Evolutionary conservation across 2,113 vertebrate species (phyloP), one percentile per base, ranked within the genome.

Genomic region (Pseudorectes ferrugineus): DNA sequence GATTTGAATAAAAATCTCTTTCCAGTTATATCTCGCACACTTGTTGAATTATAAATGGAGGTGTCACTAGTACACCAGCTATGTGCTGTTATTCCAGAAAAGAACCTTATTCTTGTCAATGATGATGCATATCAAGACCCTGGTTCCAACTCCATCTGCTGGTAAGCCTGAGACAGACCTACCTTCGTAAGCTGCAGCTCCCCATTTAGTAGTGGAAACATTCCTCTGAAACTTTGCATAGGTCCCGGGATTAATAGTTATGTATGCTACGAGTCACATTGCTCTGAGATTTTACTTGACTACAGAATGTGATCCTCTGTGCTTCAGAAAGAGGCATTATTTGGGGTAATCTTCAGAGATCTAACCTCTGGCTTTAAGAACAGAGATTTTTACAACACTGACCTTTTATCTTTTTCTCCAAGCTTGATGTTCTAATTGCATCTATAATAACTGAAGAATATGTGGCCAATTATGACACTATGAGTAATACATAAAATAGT

Each of bases 61-160:
- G 20, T 85, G 63, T 59, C 55, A 48, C 48, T 67, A 29, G 48
- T 72, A 61, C 38, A 75, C 29, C 54, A 79, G 52, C 45, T 72
- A 21, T 45, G 17, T 66, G 45, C 58, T 94, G 42, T 67, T 85
- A 3, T 88, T 89, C 20, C 74, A 77, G 68, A 66, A 89, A 73
- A 73, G 29, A 82, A 45, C 49, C 12, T 82, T 70, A 16, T 29
- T 78, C 42, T 4, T 36, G 29, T 66, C 85, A 52, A 61, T 42
- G 35, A 58, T 58, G 21, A 75, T 59, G 46, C 31, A 12, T 62
- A 43, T 85, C 22, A 76, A 79, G 87, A 85, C 31, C 36, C 89
- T 88, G 45, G 22, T 95, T 96, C 57, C 91, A 91, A 85, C 89
- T 93, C 94, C 87, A 97, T 48, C 92, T 96, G 71, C 94, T 96